A percentile compares a stretch with the other conserved stretches of the same genome.
Conservation (phyloP, 2,888 invertebrate genomes). For the Ditula angustiorana region DNA sequence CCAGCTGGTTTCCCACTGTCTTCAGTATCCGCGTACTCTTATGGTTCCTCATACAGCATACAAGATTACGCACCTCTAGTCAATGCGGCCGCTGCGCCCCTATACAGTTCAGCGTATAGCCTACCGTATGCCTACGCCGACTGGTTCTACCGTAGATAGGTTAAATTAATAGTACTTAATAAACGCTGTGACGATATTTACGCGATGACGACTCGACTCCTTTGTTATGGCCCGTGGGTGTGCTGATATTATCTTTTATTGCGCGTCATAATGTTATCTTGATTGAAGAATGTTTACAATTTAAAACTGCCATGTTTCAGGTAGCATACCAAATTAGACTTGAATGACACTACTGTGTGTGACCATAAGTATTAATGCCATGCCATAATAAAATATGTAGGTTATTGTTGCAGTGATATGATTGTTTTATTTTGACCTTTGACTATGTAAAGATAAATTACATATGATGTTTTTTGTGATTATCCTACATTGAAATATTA, state of each 20-base stretch:
- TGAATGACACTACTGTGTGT: background rate
- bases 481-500: background rate
- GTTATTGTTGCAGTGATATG: background rate
- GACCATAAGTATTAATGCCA: background rate
- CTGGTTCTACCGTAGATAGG: slow-evolving; percentile 40
- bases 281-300: slow-evolving; percentile 27
- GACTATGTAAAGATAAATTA: too few species aligned
- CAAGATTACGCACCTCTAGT: slow-evolving; percentile 40
- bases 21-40: slow-evolving; percentile 53
- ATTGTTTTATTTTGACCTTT: background rate
- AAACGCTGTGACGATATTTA: slow-evolving; percentile 3
- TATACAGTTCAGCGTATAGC: slow-evolving; percentile 51
- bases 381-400: background rate
- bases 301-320: slow-evolving; percentile 6
- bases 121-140: slow-evolving; percentile 53
- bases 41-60: slow-evolving; percentile 54
- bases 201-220: background rate
- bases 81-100: slow-evolving; percentile 31
- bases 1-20: slow-evolving; percentile 48
- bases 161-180: background rate
- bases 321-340: slow-evolving; percentile 5
- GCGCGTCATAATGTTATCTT: slow-evolving; percentile 24
- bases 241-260: slow-evolving; percentile 22
- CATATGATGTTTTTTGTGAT: too few species aligned
- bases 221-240: slow-evolving; percentile 10